Evolutionary conservation across 2,797 vertebrate species (phyloP).

Genomic region (Siniperca scherzeri): DNA sequence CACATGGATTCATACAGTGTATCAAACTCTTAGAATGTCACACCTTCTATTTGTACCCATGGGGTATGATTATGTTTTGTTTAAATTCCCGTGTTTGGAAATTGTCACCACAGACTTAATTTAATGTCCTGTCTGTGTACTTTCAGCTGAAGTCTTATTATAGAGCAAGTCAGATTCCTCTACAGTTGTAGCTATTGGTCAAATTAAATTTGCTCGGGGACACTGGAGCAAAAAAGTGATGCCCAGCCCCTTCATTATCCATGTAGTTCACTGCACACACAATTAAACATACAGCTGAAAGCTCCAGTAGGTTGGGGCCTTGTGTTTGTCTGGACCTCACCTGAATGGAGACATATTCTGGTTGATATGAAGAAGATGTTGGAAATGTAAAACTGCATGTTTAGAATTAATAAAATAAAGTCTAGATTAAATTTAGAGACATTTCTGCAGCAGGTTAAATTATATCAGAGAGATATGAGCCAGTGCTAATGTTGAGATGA

Average conservation of each 20-base stretch:
- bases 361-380: background rate
- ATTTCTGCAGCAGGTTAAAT: background rate
- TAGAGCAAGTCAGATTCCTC: background rate
- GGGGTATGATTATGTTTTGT: constrained; percentile 58
- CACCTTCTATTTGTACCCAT: constrained; percentile 65
- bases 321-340: background rate
- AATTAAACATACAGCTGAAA: background rate
- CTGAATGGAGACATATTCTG: background rate
- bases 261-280: background rate
- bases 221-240: background rate
- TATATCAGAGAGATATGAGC: background rate
- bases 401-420: background rate
- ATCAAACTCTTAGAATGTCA: constrained; percentile 19
- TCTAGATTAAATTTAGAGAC: background rate
- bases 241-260: background rate
- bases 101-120: background rate
- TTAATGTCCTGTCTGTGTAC: background rate
- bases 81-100: constrained; percentile 50
- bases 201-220: background rate
- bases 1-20: constrained; percentile 20
- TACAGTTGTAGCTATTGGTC: background rate
- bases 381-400: background rate
- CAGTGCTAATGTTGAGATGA: background rate
- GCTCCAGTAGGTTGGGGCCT: background rate
- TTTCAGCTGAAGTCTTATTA: background rate